These are phyloP conservation scores for Indicator indicator DNA, from an alignment of 2,113 vertebrate genomes.

Conservation along the genomic window DNA sequence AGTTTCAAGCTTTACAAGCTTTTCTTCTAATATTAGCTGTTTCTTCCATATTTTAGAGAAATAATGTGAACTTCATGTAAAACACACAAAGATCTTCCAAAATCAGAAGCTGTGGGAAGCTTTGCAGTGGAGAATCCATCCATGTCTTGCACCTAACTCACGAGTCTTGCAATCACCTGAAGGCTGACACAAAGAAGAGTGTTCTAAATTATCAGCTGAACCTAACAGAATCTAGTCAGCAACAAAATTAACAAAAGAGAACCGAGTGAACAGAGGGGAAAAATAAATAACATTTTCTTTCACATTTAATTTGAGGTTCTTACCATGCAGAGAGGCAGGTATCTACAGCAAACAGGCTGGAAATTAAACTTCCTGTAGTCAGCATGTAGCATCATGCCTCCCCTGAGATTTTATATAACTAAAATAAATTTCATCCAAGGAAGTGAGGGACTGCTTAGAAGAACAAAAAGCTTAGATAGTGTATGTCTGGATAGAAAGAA, in stretches of 20 bases:
- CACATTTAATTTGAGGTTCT: background rate
- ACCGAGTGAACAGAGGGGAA: background rate
- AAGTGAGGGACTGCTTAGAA: background rate
- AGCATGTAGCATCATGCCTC: background rate
- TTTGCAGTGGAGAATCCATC: background rate
- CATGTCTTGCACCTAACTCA: background rate
- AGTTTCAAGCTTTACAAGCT: background rate
- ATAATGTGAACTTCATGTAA: fast-evolving
- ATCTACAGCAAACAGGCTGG: background rate
- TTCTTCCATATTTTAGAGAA: background rate
- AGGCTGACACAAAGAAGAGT: background rate
- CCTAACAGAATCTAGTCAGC: background rate
- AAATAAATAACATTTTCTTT: background rate
- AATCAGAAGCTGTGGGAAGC: background rate
- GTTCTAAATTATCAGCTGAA: background rate
- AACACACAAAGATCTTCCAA: background rate
- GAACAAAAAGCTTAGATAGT: background rate
- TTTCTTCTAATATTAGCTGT: background rate
- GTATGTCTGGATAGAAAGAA: background rate
- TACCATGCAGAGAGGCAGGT: background rate
- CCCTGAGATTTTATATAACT: background rate
- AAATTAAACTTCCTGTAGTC: background rate
- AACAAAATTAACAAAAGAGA: background rate
- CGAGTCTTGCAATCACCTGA: background rate
- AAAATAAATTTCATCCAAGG: background rate